These are phyloP conservation scores for Morone saxatilis DNA, from an alignment of 2,113 vertebrate genomes.

Conservation along the genomic window DNA sequence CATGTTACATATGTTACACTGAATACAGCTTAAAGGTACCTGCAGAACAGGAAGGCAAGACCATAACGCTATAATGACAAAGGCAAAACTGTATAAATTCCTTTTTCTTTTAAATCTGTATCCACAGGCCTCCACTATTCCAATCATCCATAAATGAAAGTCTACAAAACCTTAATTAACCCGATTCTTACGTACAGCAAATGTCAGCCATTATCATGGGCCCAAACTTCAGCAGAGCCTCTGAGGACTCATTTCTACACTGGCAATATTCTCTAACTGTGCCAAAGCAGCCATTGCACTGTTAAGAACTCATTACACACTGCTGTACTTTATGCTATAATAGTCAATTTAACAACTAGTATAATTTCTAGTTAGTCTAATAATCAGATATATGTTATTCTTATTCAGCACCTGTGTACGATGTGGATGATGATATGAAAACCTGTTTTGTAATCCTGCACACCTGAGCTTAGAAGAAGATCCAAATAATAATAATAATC, in stretches of 20 bases:
- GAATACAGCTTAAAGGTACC: not conserved
- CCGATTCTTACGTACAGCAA: constrained; percentile 19
- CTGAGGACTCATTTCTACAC: constrained; percentile 30
- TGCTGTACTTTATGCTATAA: constrained; percentile 14
- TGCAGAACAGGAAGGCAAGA: not conserved
- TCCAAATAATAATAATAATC: not conserved
- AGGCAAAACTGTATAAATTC: not conserved
- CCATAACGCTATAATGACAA: not conserved
- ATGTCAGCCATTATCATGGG: constrained; percentile 12
- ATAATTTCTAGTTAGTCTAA: not conserved
- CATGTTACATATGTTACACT: not conserved
- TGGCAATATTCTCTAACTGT: constrained; percentile 42
- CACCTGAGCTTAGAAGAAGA: not conserved
- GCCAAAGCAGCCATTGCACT: constrained; percentile 23
- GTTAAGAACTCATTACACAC: constrained; percentile 25
- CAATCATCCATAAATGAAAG: constrained; percentile 13
- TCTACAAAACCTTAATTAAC: constrained; percentile 35
- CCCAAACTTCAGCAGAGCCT: constrained; percentile 1
- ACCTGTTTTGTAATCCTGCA: not conserved
- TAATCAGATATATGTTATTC: constrained; percentile 13
- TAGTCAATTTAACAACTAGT: constrained; percentile 26
- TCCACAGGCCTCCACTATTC: not conserved
- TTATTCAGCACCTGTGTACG: constrained; percentile 1
- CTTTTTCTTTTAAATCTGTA: not conserved
- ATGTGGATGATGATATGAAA: constrained; percentile 7